Percentiles rank a stretch among this genome's conserved stretches.
phyloP scores from a whole-genome alignment of 2,797 vertebrate species.

The Halcyon badia region DNA sequence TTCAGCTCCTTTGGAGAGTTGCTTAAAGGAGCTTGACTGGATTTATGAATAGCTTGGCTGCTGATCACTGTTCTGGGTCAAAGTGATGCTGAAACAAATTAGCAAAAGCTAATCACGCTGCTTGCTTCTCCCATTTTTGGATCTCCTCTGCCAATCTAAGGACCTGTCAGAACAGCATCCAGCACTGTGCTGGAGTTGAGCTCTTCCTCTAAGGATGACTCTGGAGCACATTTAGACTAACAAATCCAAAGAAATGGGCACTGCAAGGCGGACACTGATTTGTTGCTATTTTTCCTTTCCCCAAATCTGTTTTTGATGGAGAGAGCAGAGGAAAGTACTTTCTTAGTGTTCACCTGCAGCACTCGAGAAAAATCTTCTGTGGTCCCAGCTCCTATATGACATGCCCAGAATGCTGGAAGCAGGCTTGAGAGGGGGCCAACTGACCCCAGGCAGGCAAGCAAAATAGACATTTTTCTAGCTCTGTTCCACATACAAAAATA shows the following conservation, averaged over 20 bases:
- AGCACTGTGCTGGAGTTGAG: neutral
- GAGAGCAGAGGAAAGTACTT: neutral
- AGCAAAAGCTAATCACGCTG: neutral
- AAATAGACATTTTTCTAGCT: neutral
- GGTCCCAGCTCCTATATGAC: constrained; percentile 79
- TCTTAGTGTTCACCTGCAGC: constrained; percentile 88
- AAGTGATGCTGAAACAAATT: neutral
- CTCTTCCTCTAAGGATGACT: neutral
- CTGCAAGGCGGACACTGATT: neutral
- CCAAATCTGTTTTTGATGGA: neutral
- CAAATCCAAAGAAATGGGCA: neutral
- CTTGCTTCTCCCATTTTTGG: neutral
- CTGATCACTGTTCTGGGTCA: neutral
- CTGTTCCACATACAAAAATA: neutral
- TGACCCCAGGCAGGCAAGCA: neutral
- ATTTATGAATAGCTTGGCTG: neutral
- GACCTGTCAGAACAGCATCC: neutral
- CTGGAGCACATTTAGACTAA: neutral
- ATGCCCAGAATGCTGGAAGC: constrained; percentile 46
- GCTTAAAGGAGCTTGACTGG: neutral
- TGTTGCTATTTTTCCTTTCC: neutral
- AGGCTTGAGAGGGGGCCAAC: neutral
- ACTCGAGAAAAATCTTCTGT: constrained; percentile 82
- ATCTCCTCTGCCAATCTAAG: neutral
- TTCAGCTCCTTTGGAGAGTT: neutral